Conservation (phyloP, 2,797 vertebrate species). For the Scomberomorus guttatus region DNA sequence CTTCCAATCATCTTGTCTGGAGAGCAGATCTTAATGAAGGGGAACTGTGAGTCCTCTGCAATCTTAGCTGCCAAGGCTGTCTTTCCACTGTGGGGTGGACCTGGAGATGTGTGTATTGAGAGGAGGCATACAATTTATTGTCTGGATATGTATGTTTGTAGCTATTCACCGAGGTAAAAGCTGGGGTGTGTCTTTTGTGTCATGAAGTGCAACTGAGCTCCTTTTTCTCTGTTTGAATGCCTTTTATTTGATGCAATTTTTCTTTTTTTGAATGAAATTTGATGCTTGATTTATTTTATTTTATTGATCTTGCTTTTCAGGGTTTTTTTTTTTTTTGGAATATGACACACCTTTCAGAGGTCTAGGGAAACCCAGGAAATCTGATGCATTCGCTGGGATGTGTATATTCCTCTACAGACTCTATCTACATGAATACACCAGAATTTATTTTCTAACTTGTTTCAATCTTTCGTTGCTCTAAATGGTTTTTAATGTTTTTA, state of each 20-base stretch:
- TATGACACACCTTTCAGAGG: not conserved
- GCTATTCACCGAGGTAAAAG: not conserved
- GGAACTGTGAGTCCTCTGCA: slow-evolving; percentile 96
- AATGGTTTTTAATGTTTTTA: not conserved
- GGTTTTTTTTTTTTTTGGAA: no score
- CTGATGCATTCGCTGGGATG: no score
- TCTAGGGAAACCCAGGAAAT: not conserved
- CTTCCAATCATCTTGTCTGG: slow-evolving; percentile 98
- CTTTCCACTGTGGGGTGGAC: slow-evolving; percentile 96
- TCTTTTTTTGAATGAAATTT: not conserved
- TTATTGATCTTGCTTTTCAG: no score
- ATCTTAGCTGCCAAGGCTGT: slow-evolving; percentile 96
- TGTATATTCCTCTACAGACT: not conserved
- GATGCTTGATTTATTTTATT: no score
- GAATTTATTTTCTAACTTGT: not conserved
- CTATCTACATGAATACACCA: not conserved
- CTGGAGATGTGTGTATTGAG: slow-evolving; percentile 70
- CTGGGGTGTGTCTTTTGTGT: not conserved
- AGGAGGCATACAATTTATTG: slow-evolving; percentile 3
- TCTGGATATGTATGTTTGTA: not conserved
- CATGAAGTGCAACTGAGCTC: not conserved
- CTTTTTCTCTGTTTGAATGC: not conserved
- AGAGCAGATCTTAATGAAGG: slow-evolving; percentile 99
- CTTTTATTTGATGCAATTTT: not conserved
- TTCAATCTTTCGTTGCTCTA: not conserved